Evolutionary conservation across 2,797 vertebrate species (phyloP).

Genomic region (Cryptoblepharus egeriae): DNA sequence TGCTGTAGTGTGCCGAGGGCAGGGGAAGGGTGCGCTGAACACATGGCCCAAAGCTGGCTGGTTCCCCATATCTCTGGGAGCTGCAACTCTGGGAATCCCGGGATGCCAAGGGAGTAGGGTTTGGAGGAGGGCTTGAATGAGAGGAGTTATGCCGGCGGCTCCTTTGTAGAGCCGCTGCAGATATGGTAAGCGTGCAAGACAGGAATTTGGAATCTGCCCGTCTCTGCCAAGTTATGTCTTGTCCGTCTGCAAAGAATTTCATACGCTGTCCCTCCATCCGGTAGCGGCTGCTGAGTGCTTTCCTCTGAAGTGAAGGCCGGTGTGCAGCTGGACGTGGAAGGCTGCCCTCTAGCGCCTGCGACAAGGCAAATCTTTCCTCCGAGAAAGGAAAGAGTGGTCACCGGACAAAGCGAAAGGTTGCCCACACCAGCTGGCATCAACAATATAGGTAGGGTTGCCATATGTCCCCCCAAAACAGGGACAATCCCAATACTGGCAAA

Average conservation of each 20-base stretch:
- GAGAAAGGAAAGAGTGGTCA: no score
- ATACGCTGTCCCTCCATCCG: not conserved
- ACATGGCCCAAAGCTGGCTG: not conserved
- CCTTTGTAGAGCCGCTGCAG: conserved; percentile 39
- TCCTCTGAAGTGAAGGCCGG: not conserved
- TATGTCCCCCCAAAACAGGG: no score
- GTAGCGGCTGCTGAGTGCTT: not conserved
- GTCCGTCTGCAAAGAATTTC: not conserved
- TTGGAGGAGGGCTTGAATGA: not conserved
- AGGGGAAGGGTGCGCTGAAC: not conserved
- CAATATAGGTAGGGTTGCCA: no score
- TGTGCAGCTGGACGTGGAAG: accelerated
- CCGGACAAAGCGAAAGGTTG: not conserved
- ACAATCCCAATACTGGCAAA: no score
- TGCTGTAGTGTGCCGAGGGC: not conserved
- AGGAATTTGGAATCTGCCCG: not conserved
- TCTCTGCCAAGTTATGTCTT: conserved; percentile 4
- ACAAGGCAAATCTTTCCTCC: not conserved
- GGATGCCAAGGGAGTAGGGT: not conserved
- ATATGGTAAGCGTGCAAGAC: not conserved
- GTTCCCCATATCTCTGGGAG: not conserved
- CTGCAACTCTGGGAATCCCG: conserved; percentile 26
- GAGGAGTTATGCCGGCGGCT: not conserved
- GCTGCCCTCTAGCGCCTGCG: not conserved
- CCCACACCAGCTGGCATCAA: no score